A percentile compares a stretch with the other conserved stretches of the same genome.
phyloP scores from a whole-genome alignment of 2,888 invertebrate genomes.

The Nemoura dubitans region DNA sequence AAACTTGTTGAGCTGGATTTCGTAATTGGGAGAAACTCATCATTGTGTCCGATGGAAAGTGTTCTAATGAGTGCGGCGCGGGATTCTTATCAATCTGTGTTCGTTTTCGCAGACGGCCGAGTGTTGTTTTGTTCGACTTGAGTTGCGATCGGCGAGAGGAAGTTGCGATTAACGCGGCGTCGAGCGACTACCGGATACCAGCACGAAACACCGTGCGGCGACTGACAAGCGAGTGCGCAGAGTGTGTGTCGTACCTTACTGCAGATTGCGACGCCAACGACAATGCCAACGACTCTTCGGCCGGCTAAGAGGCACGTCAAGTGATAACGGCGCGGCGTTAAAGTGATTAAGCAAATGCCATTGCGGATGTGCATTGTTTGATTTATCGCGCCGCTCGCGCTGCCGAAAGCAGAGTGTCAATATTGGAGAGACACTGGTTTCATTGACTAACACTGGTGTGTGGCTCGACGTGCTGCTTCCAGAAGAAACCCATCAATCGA shows the following conservation, averaged over 20 bases:
- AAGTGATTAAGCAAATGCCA: not conserved
- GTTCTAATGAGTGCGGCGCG: not conserved
- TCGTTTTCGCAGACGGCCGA: not conserved
- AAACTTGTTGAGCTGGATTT: not conserved
- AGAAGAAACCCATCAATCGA: not conserved
- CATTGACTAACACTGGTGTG: not conserved
- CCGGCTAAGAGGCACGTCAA: not conserved
- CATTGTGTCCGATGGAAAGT: not conserved
- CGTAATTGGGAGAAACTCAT: conserved; percentile 7
- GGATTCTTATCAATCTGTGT: not conserved
- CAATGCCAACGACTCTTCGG: not conserved
- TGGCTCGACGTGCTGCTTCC: not conserved
- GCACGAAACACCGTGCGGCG: not conserved
- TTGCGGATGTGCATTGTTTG: conserved; percentile 17
- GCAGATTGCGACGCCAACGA: not conserved
- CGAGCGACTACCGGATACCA: conserved; percentile 14
- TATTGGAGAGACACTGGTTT: not conserved
- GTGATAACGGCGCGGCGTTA: not conserved
- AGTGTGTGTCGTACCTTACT: no score
- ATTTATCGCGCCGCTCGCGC: not conserved
- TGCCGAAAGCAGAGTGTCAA: not conserved
- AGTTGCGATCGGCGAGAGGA: not conserved
- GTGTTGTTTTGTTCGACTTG: not conserved
- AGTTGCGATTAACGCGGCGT: not conserved
- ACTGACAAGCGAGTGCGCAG: not conserved